Percentiles rank a stretch among this genome's conserved stretches.
phyloP scores from a whole-genome alignment of 2,888 invertebrate species.

The Strigamia crassipes region DNA sequence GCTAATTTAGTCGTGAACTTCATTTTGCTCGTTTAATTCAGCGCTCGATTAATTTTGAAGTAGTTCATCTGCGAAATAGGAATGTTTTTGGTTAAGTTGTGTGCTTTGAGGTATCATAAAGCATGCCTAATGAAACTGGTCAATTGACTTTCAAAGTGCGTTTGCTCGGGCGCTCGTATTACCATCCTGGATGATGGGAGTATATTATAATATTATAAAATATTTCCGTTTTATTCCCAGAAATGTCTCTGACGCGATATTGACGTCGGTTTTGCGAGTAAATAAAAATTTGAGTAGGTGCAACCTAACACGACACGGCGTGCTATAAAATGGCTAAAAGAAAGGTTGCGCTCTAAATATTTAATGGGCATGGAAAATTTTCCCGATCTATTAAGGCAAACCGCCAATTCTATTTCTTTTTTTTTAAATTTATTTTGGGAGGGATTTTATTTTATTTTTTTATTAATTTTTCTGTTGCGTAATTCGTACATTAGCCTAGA shows the following conservation, averaged over 20 bases:
- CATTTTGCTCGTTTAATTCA: background rate
- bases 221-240: background rate
- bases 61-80: background rate
- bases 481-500: background rate
- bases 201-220: background rate
- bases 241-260: background rate
- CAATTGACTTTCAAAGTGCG: background rate
- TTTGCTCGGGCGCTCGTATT: background rate
- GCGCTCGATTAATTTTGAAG: background rate
- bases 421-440: too few species aligned
- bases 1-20: background rate
- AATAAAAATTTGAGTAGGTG: background rate
- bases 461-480: background rate
- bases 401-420: background rate
- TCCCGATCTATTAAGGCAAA: constrained; percentile 12
- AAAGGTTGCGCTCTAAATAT: background rate
- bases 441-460: background rate
- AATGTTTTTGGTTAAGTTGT: background rate
- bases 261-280: background rate
- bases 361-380: background rate
- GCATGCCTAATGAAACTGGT: background rate
- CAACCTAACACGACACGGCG: background rate
- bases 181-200: background rate
- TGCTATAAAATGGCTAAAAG: constrained; percentile 1
- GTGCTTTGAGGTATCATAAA: too few species aligned